Evolutionary conservation across 2,113 vertebrate genomes (phyloP), one percentile per base, ranked within the genome.

Genomic region (Pampusana beccarii): DNA sequence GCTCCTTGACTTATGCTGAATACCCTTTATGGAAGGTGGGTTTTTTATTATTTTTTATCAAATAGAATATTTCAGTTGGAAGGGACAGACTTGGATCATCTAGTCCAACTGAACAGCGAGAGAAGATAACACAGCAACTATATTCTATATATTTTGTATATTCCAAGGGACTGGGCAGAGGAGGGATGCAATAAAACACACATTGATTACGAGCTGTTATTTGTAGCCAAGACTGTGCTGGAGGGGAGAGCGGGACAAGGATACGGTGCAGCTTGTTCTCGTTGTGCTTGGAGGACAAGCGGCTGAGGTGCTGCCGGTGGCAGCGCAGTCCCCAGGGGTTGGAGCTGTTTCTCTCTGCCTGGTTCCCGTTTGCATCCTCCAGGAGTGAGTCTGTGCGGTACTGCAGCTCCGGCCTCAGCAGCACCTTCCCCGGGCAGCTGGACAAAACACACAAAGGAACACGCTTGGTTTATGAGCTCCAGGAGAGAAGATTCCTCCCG

Each of bases 281-380:
- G 0, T 97, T 97, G 33, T 95, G 91, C 86, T 98, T 98, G 10
- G 98, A 93, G 82, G 96, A 97, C 91, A 98, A 95, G 91, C 97
- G 98, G 65, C 90, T 97, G 95, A 98, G 95, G 88, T 98, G 98
- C 88, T 98, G 97, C 86, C 90, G 93, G 92, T 98, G 98, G 60
- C 98, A 98, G 90, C 97, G 97, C 72, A 98, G 96, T 21, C 97
- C 98, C 98, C 98, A 98, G 3, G 98, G 98, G 90, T 98, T 98
- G 78, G 95, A 96, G 95, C 92, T 91, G 33, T 90, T 96, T 82
- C 57, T 96, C 74, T 98, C 96, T 4, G 64, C 11, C 94, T 97
- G 97, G 70, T 92, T 97, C 33, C 94, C 81, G 1, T 95, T 96
- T 7, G 86, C 40, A 3, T 97, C 97, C 50, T 98, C 95, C 90